These are phyloP conservation scores for Bucorvus abyssinicus DNA, from an alignment of 2,797 vertebrate species.

Conservation along the genomic window DNA sequence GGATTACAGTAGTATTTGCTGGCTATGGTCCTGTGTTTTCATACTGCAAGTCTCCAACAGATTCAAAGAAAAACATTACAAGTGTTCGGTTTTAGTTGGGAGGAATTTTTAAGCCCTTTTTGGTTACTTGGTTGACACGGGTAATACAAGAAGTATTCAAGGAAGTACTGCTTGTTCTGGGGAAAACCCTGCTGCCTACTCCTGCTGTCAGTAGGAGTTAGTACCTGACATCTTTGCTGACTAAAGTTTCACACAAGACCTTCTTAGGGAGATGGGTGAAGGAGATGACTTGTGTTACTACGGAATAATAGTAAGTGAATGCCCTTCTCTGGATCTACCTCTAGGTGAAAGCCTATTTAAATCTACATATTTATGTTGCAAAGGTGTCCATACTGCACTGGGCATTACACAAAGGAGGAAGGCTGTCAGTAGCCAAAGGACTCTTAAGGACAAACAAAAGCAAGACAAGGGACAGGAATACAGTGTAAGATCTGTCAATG, in stretches of 20 bases:
- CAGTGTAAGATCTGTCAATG: not conserved
- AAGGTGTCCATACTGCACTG: not conserved
- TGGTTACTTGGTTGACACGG: not conserved
- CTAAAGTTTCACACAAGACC: not conserved
- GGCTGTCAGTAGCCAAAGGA: not conserved
- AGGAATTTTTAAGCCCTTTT: not conserved
- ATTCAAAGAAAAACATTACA: not conserved
- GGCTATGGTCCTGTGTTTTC: not conserved
- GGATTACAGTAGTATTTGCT: not conserved
- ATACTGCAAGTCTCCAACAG: not conserved
- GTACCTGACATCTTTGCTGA: not conserved
- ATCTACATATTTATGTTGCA: not conserved
- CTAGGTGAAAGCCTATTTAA: not conserved
- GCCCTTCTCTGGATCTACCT: not conserved
- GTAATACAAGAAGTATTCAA: not conserved
- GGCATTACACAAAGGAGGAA: not conserved
- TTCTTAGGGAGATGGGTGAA: not conserved
- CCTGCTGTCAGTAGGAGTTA: not conserved
- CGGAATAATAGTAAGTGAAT: not conserved
- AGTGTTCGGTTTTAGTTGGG: not conserved
- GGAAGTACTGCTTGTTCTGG: not conserved
- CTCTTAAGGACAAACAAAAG: not conserved
- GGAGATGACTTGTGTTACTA: not conserved
- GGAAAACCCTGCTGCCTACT: not conserved
- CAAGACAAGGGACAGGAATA: not conserved